Evolutionary conservation across 1,140 invertebrate species (phyloP), one percentile per base, ranked within the genome.

Genomic region (Bombus terrestris): DNA sequence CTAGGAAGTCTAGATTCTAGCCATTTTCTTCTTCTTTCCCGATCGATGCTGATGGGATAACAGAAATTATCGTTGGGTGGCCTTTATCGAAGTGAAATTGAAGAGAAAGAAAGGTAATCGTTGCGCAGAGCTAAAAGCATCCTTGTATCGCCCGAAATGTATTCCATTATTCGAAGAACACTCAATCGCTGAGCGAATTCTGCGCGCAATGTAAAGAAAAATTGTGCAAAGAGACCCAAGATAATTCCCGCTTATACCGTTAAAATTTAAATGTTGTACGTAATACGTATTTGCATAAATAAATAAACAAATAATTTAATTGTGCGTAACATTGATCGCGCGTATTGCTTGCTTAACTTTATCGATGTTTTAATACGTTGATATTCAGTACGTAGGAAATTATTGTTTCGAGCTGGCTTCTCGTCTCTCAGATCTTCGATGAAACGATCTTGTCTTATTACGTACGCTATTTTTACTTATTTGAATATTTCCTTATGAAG

Each of bases 1-100:
- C 8, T 25, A 12, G 6, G 13, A 15, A 76, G 25, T 28, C 28
- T 43, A 15, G 41, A 47, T 41, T 32, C 15, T 32, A 18, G 15
- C n/a, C 15, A 18, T 2, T 32, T 15, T 18, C 12, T 0, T 35
- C 28, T 6, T 41, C 22, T 3, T 39, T 43, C 18, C 6, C 37
- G 81, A 83, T 76, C 62, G 73, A 77, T 39, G 5, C 73, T 3
- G 66, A 79, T 47, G 39, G 76, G 9, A 47, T 32, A 32, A 69
- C 68, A 32, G 43, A 62, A 84, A 62, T 79, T 62, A 79, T 47
- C 41, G 32, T n/a, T 37, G 37, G 22, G 0, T 41, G n/a, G 22
- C 41, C 32, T 37, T 66, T 53, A 53, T 35, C 81, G 32, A 37
- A 28, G 15, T 13, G 73, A 32, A 68, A 75, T 66, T 28, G 73